Base-by-base conservation (phyloP, 2,888 invertebrate species). In the Caenorhabditis japonica region DNA sequence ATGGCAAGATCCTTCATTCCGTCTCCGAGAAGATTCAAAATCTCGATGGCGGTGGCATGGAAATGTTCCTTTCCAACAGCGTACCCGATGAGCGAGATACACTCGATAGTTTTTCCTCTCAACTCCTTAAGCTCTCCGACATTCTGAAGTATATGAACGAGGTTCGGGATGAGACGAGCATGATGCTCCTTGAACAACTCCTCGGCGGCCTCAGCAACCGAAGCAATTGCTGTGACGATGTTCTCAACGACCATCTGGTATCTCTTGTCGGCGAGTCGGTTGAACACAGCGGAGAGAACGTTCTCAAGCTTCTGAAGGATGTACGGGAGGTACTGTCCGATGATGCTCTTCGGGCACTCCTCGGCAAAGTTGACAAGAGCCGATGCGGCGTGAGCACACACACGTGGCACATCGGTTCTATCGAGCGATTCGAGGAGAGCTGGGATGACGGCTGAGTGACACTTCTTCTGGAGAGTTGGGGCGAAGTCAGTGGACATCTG, bases 401-500 rank as follows among this genome's bases (percentile, higher is more conserved):
- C 97, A 81, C 99, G 91, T 0, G 97, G 97, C 89, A 94, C 94
- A 7, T 91, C 92, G 84, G 93, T 92, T 88, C 97, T 95, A 83
- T 94, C 94, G 79, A 99, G 91, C 39, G 96, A 91, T 89, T 92
- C 91, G 39, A 97, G 90, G 34, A 99, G 90, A 13, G 94, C 94
- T 10, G 95, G 94, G 33, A 99, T 93, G 46, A 99, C 87, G 89
- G 89, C 30, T 13, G 58, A 39, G 88, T 99, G 97, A 90, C 95
- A 99, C 89, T 96, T 96, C 90, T 97, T 97, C 89, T 99, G 95
- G 84, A 99, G 95, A 12, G 91, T 90, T 1, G 97, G 97, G 3
- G 95, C 95, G 90, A 99, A 99, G 90, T 99, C 99, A 0, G 97
- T 94, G 0, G 97, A 94, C 94, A 99, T 95, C 89, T 99, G 97